These are phyloP conservation scores for Aplysia californica DNA, from an alignment of 1,140 invertebrate genomes.

Conservation along the genomic window DNA sequence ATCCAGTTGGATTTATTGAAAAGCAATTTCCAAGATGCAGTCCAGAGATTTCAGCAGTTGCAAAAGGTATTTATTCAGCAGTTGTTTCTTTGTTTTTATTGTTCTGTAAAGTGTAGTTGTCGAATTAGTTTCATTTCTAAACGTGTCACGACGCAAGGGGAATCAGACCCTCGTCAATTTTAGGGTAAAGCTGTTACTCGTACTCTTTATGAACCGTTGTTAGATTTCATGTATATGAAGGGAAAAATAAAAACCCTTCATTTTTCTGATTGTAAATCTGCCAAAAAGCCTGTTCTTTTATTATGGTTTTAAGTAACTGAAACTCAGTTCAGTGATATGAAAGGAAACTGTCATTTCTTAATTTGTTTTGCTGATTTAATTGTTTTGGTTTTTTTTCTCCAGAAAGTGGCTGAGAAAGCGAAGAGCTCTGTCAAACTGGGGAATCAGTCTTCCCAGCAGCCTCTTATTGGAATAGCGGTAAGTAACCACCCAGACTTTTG, in stretches of 20 bases:
- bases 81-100: too few species aligned
- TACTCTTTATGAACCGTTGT: too few species aligned
- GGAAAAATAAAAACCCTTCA: too few species aligned
- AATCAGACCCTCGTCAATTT: too few species aligned
- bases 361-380: not conserved
- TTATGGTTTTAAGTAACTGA: not conserved
- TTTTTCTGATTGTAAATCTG: too few species aligned
- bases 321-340: not conserved
- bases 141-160: too few species aligned
- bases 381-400: constrained; percentile 31
- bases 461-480: constrained; percentile 18
- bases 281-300: too few species aligned
- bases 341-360: not conserved
- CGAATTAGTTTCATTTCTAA: too few species aligned
- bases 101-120: too few species aligned
- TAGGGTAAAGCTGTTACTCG: too few species aligned
- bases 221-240: too few species aligned
- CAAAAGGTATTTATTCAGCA: constrained; percentile 85
- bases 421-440: constrained; percentile 77
- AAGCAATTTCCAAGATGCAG: constrained; percentile 81
- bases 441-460: constrained; percentile 61
- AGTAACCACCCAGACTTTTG: too few species aligned
- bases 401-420: constrained; percentile 82
- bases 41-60: constrained; percentile 80
- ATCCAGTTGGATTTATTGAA: constrained; percentile 85